A percentile compares a stretch with the other conserved stretches of the same genome.
phyloP scores from a whole-genome alignment of 2,888 invertebrate genomes.

The Girardia tigrina region DNA sequence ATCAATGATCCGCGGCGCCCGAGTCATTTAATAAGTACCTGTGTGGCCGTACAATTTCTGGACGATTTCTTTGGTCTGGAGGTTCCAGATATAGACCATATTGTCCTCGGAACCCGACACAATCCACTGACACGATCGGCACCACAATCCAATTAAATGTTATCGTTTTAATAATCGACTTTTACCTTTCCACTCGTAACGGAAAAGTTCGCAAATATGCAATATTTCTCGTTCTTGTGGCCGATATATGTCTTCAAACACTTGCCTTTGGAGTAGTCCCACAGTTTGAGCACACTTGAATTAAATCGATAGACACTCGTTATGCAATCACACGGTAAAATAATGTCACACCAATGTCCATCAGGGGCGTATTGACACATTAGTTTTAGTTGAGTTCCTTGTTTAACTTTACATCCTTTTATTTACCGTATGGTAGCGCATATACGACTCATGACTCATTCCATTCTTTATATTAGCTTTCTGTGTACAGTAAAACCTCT shows the following conservation, averaged over 20 bases:
- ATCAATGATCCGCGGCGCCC: too few relatives aligned
- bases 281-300: constrained; percentile 71
- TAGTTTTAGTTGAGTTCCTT: too few relatives aligned
- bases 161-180: constrained; percentile 20
- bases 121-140: constrained; percentile 67
- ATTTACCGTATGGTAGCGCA: too few relatives aligned
- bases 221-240: constrained; percentile 96
- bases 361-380: too few relatives aligned
- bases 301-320: too few relatives aligned
- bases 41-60: constrained; percentile 91
- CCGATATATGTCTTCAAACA: constrained; percentile 94
- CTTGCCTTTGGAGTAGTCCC: constrained; percentile 92
- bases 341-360: too few relatives aligned
- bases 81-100: constrained; percentile 96
- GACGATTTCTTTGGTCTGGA: constrained; percentile 96
- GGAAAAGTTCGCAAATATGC: constrained; percentile 98
- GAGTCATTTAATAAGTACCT: constrained; percentile 55
- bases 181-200: constrained; percentile 93
- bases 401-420: too few relatives aligned
- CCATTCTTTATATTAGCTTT: too few relatives aligned
- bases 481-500: too few relatives aligned
- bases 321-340: too few relatives aligned
- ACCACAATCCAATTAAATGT: not conserved
- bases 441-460: too few relatives aligned
- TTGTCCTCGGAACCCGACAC: constrained; percentile 99